Evolutionary conservation across 2,113 vertebrate species (phyloP).

Genomic region (Dipodomys spectabilis): DNA sequence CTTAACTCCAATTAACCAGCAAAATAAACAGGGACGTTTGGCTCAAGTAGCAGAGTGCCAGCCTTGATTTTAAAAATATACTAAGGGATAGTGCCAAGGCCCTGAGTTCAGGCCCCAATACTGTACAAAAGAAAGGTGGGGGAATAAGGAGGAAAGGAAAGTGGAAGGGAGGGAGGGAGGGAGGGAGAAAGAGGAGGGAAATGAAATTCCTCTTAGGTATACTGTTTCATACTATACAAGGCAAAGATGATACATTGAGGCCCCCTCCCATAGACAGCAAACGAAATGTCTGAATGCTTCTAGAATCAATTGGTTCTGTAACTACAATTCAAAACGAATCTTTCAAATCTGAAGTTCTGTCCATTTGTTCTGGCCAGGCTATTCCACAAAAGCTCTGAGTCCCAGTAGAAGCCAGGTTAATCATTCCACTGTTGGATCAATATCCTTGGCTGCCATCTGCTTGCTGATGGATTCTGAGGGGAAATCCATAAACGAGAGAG

Average conservation of each 20-base stretch:
- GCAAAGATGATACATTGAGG: background rate
- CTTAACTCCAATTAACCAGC: too few species aligned
- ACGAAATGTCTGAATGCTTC: background rate
- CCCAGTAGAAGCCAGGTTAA: background rate
- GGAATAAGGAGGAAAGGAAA: too few species aligned
- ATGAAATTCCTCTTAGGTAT: too few species aligned
- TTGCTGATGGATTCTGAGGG: background rate
- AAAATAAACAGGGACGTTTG: too few species aligned
- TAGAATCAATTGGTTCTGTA: background rate
- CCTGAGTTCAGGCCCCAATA: too few species aligned
- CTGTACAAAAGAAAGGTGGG: too few species aligned
- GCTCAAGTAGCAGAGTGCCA: too few species aligned
- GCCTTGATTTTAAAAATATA: too few species aligned
- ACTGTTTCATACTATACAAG: too few species aligned
- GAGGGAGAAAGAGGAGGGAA: too few species aligned
- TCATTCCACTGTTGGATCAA: background rate
- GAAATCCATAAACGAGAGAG: background rate
- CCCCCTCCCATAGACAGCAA: background rate
- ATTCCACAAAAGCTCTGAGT: background rate
- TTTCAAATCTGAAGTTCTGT: background rate
- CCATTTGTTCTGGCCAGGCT: background rate
- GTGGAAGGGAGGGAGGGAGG: too few species aligned
- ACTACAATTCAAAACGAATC: fast-evolving
- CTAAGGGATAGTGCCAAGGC: too few species aligned
- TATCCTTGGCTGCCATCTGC: background rate